Evolutionary conservation across 1,140 invertebrate genomes (phyloP), one percentile per base, ranked within the genome.

Genomic region (Listronotus bonariensis): DNA sequence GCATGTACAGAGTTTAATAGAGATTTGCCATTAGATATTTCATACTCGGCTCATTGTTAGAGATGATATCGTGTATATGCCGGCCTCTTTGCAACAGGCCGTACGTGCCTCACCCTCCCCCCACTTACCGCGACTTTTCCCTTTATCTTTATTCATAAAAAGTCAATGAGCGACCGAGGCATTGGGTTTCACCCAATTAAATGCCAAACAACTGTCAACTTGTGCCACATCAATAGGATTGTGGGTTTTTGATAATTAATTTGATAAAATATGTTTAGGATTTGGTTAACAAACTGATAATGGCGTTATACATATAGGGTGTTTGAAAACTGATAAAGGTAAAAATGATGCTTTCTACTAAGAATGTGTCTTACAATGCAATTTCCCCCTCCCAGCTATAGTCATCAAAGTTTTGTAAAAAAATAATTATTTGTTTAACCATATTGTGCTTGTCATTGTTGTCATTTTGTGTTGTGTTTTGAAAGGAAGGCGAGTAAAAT

Each of bases 21-120:
- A 68, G 68, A 70, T 72, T 68, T 61, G 36, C 62, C 58, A 60
- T 70, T 57, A 69, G 70, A 70, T 70, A 67, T 72, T 67, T 67
- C 63, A 67, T 70, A 70, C 61, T 62, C 55, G 57, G n/a, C 62
- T 59, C 65, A 70, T 65, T 65, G 66, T 69, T 65, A 52, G 67
- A 58, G 55, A 67, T 61, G 55, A 68, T 70, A 68, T 70, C 65
- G 48, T 48, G 18, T 55, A 12, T 43, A 40, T 55, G 48, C 26
- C 48, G 48, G 48, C 26, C 53, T 36, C 43, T 57, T 57, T 57
- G 41, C 55, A 57, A 57, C 53, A 55, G 36, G 53, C 53, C 36
- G 53, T 40, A 36, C 15, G 8, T 40, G 18, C 32, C 36, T 40
- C 36, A 38, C 36, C 51, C 32, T 38, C 36, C 14, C 7, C 34